Base-by-base conservation (phyloP, 2,888 invertebrate species). In the Podotricha telesiphe region DNA sequence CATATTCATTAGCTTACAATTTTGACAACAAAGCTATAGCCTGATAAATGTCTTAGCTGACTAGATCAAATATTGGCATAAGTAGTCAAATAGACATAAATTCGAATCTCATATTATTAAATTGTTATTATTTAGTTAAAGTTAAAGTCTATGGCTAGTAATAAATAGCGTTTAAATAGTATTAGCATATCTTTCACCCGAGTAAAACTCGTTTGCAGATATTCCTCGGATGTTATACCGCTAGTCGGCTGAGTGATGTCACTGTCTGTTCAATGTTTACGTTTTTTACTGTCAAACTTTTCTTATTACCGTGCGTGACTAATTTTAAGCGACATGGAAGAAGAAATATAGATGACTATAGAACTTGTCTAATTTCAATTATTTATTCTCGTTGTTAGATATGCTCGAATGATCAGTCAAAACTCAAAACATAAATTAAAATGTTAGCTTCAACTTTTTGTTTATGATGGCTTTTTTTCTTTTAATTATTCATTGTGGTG, bases 251-350 rank as follows among this genome's bases (percentile, higher is more conserved):
- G 55, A 42, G 53, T 73, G 68, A 73, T 70, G 68, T 73, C 70
- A 73, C 55, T 40, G 56, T 67, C 65, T 70, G 67, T 47, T 45
- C 64, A 68, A 40, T 73, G 70, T 73, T 70, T 68, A 73, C 67
- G 65, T 70, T 73, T 73, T 73, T 69, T 73, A 56, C 28, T 65
- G 64, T 22, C 63, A 66, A 70, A 70, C 55, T 40, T 72, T 68
- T 66, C 53, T 65, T 63, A 63, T 64, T 70, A 53, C 40, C 20
- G 61, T 68, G 50, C 68, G 63, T 63, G 66, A 72, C 56, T 66
- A 66, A 70, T 68, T 68, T 62, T 40, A 50, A 61, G 51, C 28
- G 55, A 51, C 65, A 50, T 62, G 20, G 55, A 48, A 56, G 10
- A 58, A 28, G 28, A 45, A 63, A 64, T 45, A 48, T 50, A 37